These are phyloP conservation scores for Parapristionchus giblindavisi DNA, from an alignment of 2,888 invertebrate species.

Conservation along the genomic window DNA sequence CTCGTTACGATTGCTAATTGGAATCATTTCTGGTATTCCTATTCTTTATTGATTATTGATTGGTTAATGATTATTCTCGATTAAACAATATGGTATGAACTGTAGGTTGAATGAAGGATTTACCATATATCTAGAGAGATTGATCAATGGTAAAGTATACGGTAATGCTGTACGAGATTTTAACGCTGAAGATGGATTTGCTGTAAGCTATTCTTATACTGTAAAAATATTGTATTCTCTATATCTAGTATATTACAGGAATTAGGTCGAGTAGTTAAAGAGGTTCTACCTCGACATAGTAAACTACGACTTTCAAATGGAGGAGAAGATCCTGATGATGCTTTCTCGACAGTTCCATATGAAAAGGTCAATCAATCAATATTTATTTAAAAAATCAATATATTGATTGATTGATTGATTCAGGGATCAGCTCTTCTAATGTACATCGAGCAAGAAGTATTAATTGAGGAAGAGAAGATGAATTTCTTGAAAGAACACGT, in stretches of 20 bases:
- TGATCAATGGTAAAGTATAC: slow-evolving; percentile 81
- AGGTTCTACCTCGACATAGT: slow-evolving; percentile 40
- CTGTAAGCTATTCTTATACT: slow-evolving; percentile 38
- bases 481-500: slow-evolving; percentile 27
- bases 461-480: slow-evolving; percentile 15
- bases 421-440: slow-evolving; percentile 49
- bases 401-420: background rate
- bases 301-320: slow-evolving; percentile 75
- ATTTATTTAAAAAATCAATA: too few relatives aligned
- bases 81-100: too few relatives aligned
- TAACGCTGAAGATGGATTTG: slow-evolving; percentile 77
- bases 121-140: slow-evolving; percentile 88
- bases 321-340: slow-evolving; percentile 87
- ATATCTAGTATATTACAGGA: slow-evolving; percentile 14
- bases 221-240: too few relatives aligned
- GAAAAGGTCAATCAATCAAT: slow-evolving; percentile 81
- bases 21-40: slow-evolving; percentile 93
- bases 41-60: too few relatives aligned
- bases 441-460: slow-evolving; percentile 40
- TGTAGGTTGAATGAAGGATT: slow-evolving; percentile 86
- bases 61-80: too few relatives aligned
- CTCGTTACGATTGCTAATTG: slow-evolving; percentile 89
- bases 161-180: slow-evolving; percentile 79
- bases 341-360: slow-evolving; percentile 88
- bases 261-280: slow-evolving; percentile 45